Base-by-base conservation (phyloP, 2,888 invertebrate species). In the Saturnia pavonia region DNA sequence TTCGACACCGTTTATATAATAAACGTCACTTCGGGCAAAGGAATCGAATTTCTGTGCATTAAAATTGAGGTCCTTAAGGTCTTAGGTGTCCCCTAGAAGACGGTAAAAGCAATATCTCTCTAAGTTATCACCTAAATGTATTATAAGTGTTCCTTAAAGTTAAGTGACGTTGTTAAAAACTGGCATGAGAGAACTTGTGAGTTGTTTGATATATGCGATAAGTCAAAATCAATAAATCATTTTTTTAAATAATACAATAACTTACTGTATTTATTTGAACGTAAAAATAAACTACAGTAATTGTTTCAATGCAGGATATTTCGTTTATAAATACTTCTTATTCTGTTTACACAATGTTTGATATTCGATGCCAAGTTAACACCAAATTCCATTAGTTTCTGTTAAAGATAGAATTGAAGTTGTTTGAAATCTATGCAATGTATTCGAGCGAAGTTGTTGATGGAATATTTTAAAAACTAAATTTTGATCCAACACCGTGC, bases 291-390 rank as follows among this genome's bases (percentile, higher is more conserved):
- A 27, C 27, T 27, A 27, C 25, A 25, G 27, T 6, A 27, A 0
- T 25, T 60, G 6, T 60, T 9, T 7, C 12, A 27, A 27, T 25
- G 14, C 3, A 3, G 25, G 6, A 60, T 60, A 14, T 60, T 27
- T 9, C 14, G 27, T 60, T 60, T 60, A 60, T 60, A 25, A 14
- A 60, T 60, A 27, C 0, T 60, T 3, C 27, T 4, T 14, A 60
- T 16, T 65, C 40, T 6, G 16, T n/a, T 40, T 11, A 65, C 3
- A 1, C 9, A n/a, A 7, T 65, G 40, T 65, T 65, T 65, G 19
- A 40, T 65, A 40, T 65, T 65, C 3, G 40, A 22, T 65, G 65
- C 65, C 65, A 65, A 65, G 40, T 65, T 65, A 60, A 54, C 2
- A 60, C 11, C 40, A n/a, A 65, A 65, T 7, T 19, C 19, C 19